phyloP scores from a whole-genome alignment of 2,888 invertebrate genomes.

The Epistrophella euchroma region DNA sequence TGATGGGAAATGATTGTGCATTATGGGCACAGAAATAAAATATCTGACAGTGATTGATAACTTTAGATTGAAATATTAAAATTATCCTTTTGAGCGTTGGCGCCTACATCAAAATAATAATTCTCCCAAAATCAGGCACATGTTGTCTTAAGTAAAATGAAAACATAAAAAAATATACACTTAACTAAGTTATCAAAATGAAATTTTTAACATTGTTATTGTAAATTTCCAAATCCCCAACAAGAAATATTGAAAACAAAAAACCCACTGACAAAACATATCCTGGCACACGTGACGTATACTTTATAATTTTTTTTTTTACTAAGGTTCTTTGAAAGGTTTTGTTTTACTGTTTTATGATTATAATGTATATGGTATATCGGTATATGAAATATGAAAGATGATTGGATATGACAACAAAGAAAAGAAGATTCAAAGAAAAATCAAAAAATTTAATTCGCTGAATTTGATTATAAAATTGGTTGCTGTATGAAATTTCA shows the following conservation, averaged over 20 bases:
- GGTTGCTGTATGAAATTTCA: neutral
- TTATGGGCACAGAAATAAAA: constrained; percentile 1
- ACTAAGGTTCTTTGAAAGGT: neutral
- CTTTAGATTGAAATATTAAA: constrained; percentile 20
- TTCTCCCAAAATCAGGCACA: neutral
- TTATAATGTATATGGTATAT: too few species aligned
- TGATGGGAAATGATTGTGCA: constrained; percentile 14
- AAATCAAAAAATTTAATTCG: neutral
- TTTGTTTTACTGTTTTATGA: neutral
- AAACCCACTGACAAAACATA: neutral
- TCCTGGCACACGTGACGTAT: neutral
- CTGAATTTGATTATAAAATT: neutral
- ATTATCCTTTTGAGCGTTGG: constrained; percentile 1
- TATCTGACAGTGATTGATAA: constrained; percentile 19
- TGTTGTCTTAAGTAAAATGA: neutral
- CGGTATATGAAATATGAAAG: too few species aligned
- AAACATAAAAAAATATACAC: neutral
- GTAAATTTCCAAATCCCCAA: neutral
- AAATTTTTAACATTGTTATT: neutral
- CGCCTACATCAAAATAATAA: neutral
- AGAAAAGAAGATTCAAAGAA: neutral
- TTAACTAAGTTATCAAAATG: neutral
- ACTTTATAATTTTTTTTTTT: too few species aligned
- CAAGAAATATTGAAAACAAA: neutral
- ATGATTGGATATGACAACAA: neutral